phyloP scores from a whole-genome alignment of 2,888 invertebrate genomes.

The Drosophila buzzatii region DNA sequence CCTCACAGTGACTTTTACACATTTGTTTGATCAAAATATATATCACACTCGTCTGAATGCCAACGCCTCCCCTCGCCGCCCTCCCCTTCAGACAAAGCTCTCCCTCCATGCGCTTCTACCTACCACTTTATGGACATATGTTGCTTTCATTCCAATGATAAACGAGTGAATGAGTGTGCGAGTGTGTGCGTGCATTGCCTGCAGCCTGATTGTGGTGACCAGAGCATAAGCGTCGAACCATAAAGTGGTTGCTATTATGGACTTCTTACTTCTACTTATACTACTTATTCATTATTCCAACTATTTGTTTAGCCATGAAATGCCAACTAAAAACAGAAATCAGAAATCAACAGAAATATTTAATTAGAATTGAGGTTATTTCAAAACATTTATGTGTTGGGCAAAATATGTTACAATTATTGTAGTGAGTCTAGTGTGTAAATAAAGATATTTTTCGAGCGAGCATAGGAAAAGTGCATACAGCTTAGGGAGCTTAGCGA shows the following conservation, averaged over 20 bases:
- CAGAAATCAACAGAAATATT: constrained; percentile 4
- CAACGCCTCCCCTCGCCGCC: constrained; percentile 10
- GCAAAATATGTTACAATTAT: constrained; percentile 1
- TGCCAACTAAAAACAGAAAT: not conserved
- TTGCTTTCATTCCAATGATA: constrained; percentile 63
- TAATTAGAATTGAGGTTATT: not conserved
- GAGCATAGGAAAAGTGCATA: too few relatives aligned
- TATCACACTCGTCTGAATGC: constrained; percentile 50
- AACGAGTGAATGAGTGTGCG: constrained; percentile 25
- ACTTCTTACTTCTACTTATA: constrained; percentile 11
- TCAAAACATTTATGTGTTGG: not conserved
- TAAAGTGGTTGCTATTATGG: constrained; percentile 47
- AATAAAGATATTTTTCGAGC: not conserved
- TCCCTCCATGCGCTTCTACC: constrained; percentile 13
- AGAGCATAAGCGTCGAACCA: constrained; percentile 35
- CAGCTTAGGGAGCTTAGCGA: too few relatives aligned
- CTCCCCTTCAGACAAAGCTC: not conserved
- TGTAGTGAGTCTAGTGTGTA: not conserved
- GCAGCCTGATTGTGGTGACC: constrained; percentile 51
- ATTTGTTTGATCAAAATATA: constrained; percentile 57
- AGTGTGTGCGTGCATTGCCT: constrained; percentile 11
- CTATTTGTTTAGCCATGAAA: constrained; percentile 17
- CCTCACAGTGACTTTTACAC: constrained; percentile 62
- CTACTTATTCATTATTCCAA: constrained; percentile 20
- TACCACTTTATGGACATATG: constrained; percentile 82